A percentile compares a stretch with the other conserved stretches of the same genome.
phyloP scores from a whole-genome alignment of 64 coral and sea anemone genomes.

The Porites australiensis region DNA sequence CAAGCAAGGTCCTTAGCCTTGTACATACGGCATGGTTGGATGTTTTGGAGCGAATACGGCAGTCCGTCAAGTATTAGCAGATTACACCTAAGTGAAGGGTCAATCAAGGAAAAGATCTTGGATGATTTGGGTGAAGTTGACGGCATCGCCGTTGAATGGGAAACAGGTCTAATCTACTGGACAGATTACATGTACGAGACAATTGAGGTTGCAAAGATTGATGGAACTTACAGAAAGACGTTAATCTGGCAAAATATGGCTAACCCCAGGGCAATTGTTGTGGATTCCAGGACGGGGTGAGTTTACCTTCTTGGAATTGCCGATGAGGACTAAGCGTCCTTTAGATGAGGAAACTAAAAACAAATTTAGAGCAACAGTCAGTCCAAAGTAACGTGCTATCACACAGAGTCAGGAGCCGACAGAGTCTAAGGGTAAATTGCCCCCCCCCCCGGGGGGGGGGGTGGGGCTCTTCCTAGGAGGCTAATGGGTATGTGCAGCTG shows the following conservation, averaged over 20 bases:
- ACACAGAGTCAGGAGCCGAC: too few species aligned
- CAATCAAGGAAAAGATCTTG: not conserved
- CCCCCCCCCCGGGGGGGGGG: too few species aligned
- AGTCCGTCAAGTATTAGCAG: constrained; percentile 28
- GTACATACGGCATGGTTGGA: not conserved
- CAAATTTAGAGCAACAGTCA: too few species aligned
- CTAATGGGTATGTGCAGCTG: too few species aligned
- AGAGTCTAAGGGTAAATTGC: too few species aligned
- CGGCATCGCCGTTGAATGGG: constrained; percentile 43
- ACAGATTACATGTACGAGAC: constrained; percentile 42
- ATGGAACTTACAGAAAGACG: constrained; percentile 50
- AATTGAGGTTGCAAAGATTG: constrained; percentile 39
- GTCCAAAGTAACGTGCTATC: too few species aligned
- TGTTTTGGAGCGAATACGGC: constrained; percentile 57
- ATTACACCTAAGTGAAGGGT: constrained; percentile 8
- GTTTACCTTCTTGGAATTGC: not conserved
- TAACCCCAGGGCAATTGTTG: constrained; percentile 41
- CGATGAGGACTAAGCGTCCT: too few species aligned
- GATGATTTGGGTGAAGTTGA: constrained; percentile 13
- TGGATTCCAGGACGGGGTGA: constrained; percentile 45
- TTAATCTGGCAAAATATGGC: constrained; percentile 12
- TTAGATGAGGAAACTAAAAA: too few species aligned
- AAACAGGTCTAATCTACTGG: constrained; percentile 47
- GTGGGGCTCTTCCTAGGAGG: too few species aligned
- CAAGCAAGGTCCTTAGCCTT: not conserved